Base-by-base conservation (phyloP, 2,113 vertebrate genomes). In the Larimichthys polyactis region DNA sequence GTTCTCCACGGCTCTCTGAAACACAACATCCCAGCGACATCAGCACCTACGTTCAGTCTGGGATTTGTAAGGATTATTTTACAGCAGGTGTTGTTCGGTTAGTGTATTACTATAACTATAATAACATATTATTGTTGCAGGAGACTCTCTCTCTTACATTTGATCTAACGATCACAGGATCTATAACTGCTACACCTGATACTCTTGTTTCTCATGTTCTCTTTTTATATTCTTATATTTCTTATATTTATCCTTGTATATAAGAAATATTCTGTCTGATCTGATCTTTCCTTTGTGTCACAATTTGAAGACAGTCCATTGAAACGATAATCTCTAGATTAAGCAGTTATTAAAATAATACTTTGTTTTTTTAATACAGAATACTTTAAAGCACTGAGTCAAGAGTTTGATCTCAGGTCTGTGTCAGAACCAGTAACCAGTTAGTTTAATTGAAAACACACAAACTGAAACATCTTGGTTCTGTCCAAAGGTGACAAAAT, bases 1-100 rank as follows among this genome's bases (percentile, higher is more conserved):
- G 96, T 84, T 98, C 97, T 27, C 96, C 97, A 8, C 97, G 96
- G 90, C 96, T 97, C 91, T 98, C 97, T 98, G 95, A 58, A 92
- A 94, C 79, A 82, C 63, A 83, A 81, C 77, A 78, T 54, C 70
- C 93, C 49, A 87, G 12, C 1, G 22, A 60, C 59, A 32, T 79
- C 72, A 84, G 29, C 43, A 29, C 46, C 40, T 24, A 12, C 19
- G 22, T 87, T 64, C 32, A 51, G 55, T 36, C 11, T 11, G 36
- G 36, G 36, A 11, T 60, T 32, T 5, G 19, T 14, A 12, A 46
- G 1, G 11, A 2, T 43, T 43, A 27, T 48, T 57, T 40, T 54
- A 60, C n/a, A 54, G 15, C 68, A 64, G 49, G 3, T 17, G 32
- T 27, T 49, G 49, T 36, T 65, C 15, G 6, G 16, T 65, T 52